Evolutionary conservation across 2,888 invertebrate species (phyloP).

Genomic region (Lasioglossum villosulum): DNA sequence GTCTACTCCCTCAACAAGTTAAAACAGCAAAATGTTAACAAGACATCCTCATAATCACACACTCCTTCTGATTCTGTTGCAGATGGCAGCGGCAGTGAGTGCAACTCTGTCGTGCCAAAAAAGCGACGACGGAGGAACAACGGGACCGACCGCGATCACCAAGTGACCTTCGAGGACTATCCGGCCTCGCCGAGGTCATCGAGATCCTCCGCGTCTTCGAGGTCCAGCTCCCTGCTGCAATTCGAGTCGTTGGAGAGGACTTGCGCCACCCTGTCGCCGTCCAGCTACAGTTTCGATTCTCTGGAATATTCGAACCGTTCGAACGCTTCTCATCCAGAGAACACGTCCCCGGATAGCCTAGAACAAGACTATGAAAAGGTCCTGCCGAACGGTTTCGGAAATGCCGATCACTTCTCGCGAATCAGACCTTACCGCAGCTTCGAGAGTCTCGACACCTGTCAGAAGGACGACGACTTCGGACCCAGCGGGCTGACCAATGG

Average conservation of each 20-base stretch:
- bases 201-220: slow-evolving; percentile 87
- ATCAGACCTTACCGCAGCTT: slow-evolving; percentile 85
- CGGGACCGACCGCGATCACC: slow-evolving; percentile 77
- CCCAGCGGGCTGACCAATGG: slow-evolving; percentile 72
- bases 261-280: slow-evolving; percentile 86
- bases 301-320: slow-evolving; percentile 84
- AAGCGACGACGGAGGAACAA: slow-evolving; percentile 82
- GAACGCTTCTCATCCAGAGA: slow-evolving; percentile 77
- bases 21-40: background rate
- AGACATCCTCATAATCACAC: background rate
- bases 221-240: slow-evolving; percentile 93
- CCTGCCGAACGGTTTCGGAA: slow-evolving; percentile 76
- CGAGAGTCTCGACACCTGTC: slow-evolving; percentile 85
- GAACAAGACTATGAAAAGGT: slow-evolving; percentile 82
- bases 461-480: slow-evolving; percentile 71
- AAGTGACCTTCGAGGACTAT: slow-evolving; percentile 68
- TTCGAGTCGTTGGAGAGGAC: slow-evolving; percentile 93
- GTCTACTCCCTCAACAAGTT: too few species aligned
- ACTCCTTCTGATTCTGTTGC: background rate
- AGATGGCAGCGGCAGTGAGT: slow-evolving; percentile 84
- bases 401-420: slow-evolving; percentile 71
- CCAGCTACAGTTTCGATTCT: slow-evolving; percentile 85
- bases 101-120: slow-evolving; percentile 85
- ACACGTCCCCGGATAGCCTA: slow-evolving; percentile 86
- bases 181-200: slow-evolving; percentile 83